Evolutionary conservation across 2,888 invertebrate genomes (phyloP).

Genomic region (Pristionchus maxplancki): DNA sequence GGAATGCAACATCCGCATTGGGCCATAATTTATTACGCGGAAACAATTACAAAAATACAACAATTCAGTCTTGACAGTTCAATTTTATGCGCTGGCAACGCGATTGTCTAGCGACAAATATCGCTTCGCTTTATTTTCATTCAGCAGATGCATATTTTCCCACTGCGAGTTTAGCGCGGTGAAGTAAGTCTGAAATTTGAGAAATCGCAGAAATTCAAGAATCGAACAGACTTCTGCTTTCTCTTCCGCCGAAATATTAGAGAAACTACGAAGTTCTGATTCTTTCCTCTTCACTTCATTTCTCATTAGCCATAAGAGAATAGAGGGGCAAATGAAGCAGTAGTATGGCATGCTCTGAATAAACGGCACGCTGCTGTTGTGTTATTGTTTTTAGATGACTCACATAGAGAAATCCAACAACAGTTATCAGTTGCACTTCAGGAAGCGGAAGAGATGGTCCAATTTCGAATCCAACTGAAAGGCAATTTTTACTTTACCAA

Average conservation of each 20-base stretch:
- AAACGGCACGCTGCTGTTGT: too few relatives aligned
- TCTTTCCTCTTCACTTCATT: not conserved
- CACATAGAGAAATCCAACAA: slow-evolving; percentile 6
- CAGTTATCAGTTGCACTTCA: not conserved
- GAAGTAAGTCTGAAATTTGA: not conserved
- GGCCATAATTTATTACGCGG: too few relatives aligned
- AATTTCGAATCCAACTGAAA: slow-evolving; percentile 18
- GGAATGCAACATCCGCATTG: too few relatives aligned
- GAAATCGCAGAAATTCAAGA: not conserved
- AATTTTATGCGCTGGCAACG: not conserved
- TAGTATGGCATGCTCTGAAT: not conserved
- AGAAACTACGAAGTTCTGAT: not conserved
- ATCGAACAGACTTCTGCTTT: not conserved
- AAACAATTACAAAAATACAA: too few relatives aligned
- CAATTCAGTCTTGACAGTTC: too few relatives aligned
- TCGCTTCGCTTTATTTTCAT: not conserved
- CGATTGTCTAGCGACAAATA: not conserved
- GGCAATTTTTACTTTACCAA: not conserved
- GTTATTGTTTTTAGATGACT: not conserved
- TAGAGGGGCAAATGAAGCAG: not conserved
- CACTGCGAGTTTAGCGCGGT: not conserved
- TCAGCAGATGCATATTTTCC: not conserved
- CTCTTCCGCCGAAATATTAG: not conserved
- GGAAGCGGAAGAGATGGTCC: not conserved
- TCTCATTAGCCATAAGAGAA: not conserved